Percentiles rank a stretch among this genome's conserved stretches.
Evolutionary conservation across 2,888 invertebrate species (phyloP).

Genomic region (Acleris literana): DNA sequence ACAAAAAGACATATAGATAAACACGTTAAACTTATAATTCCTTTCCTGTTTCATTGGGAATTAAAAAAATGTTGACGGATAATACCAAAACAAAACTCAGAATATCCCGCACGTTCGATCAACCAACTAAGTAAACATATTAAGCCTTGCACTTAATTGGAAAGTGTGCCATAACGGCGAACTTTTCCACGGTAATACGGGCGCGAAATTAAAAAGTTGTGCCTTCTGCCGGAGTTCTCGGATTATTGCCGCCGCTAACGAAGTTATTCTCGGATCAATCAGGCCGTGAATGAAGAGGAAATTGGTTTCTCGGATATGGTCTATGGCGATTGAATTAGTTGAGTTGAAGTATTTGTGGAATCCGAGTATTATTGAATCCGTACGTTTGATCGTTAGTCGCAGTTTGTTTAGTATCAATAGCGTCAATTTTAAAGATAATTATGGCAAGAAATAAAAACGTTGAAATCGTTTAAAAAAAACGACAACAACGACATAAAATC

Average conservation of each 20-base stretch:
- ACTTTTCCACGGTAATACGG: slow-evolving; percentile 15
- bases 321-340: slow-evolving; percentile 22
- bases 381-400: neutral
- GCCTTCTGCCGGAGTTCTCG: slow-evolving; percentile 12
- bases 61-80: neutral
- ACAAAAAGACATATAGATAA: too few relatives aligned
- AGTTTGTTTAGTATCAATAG: neutral
- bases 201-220: slow-evolving; percentile 33
- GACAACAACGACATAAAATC: too few relatives aligned
- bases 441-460: too few relatives aligned
- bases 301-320: slow-evolving; percentile 32
- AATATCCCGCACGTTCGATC: slow-evolving; percentile 4
- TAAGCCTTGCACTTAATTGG: slow-evolving; percentile 29
- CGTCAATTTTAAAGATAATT: too few relatives aligned
- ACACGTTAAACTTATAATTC: too few relatives aligned
- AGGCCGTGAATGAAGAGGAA: slow-evolving; percentile 25
- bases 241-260: slow-evolving; percentile 28
- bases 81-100: neutral
- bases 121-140: slow-evolving; percentile 23
- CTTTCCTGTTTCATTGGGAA: too few relatives aligned
- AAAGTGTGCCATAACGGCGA: slow-evolving; percentile 26
- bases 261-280: slow-evolving; percentile 32
- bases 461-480: too few relatives aligned
- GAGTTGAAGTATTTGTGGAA: slow-evolving; percentile 9
- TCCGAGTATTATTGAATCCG: neutral